phyloP scores from a whole-genome alignment of 2,113 vertebrate genomes.

The Muntiacus reevesi region DNA sequence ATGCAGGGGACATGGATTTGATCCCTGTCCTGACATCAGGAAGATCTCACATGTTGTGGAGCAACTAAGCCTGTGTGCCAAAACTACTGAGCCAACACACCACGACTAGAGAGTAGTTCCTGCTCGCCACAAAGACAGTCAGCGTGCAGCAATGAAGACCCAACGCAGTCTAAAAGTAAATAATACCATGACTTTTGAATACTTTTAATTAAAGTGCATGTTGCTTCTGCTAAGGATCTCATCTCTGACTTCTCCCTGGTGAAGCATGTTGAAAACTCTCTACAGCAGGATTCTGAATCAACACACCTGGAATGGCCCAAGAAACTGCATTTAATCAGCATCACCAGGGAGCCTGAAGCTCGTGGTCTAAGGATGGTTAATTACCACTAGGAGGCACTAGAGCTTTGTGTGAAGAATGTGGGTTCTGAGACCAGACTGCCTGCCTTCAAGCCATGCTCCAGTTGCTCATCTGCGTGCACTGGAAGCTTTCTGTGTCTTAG shows the following conservation, averaged over 20 bases:
- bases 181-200: not conserved
- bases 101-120: not conserved
- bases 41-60: not conserved
- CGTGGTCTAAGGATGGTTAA: fast-evolving
- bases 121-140: not conserved
- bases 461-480: not conserved
- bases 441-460: not conserved
- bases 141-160: not conserved
- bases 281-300: not conserved
- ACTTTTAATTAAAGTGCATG: not conserved
- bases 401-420: not conserved
- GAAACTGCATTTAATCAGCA: not conserved
- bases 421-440: not conserved
- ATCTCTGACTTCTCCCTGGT: not conserved
- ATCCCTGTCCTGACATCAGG: not conserved
- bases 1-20: not conserved
- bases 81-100: not conserved
- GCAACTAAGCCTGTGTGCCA: not conserved
- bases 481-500: not conserved
- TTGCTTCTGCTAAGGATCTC: not conserved
- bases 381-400: constrained; percentile 44
- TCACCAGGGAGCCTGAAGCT: not conserved
- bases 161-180: not conserved
- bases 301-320: not conserved
- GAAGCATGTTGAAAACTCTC: not conserved